Conservation (phyloP, 1,140 invertebrate species). For the Drosophila ogumai region DNA sequence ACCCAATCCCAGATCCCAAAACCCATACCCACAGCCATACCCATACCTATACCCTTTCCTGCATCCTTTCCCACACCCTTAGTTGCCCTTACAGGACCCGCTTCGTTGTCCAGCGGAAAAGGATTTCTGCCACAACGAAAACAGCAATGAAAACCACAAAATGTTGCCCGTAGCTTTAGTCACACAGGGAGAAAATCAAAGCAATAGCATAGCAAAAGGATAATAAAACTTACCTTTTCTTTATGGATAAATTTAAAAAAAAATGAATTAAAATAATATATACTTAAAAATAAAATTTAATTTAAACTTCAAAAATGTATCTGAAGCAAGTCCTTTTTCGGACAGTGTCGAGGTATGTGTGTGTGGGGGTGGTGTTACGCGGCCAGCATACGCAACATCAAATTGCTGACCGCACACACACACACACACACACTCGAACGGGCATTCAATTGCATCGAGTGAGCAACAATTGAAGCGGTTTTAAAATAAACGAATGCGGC, state of each 20-base stretch:
- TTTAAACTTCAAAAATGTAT: background rate
- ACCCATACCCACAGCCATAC: background rate
- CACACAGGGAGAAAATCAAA: conserved; percentile 3
- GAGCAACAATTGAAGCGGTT: conserved; percentile 78
- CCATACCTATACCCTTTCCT: background rate
- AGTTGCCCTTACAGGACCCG: conserved; percentile 8
- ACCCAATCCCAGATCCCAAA: background rate
- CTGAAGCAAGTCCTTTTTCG: background rate
- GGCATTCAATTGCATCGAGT: conserved; percentile 71
- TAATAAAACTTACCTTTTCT: too few relatives aligned
- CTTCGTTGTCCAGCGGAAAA: conserved; percentile 58
- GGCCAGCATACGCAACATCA: conserved; percentile 66
- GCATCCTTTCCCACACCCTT: background rate
- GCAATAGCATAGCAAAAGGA: background rate
- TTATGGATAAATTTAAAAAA: too few relatives aligned
- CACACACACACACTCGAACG: conserved; percentile 29
- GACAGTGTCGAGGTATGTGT: background rate
- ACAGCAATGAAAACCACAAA: conserved; percentile 81
- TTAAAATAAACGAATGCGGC: conserved; percentile 81
- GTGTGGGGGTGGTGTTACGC: conserved; percentile 15
- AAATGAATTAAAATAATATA: background rate
- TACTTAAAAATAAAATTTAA: background rate
- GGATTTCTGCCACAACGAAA: conserved; percentile 79
- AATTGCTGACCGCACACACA: conserved; percentile 70
- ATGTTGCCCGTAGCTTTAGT: conserved; percentile 41